These are phyloP conservation scores for Lithophane ornitopus DNA, from an alignment of 2,888 invertebrate species.

Conservation along the genomic window DNA sequence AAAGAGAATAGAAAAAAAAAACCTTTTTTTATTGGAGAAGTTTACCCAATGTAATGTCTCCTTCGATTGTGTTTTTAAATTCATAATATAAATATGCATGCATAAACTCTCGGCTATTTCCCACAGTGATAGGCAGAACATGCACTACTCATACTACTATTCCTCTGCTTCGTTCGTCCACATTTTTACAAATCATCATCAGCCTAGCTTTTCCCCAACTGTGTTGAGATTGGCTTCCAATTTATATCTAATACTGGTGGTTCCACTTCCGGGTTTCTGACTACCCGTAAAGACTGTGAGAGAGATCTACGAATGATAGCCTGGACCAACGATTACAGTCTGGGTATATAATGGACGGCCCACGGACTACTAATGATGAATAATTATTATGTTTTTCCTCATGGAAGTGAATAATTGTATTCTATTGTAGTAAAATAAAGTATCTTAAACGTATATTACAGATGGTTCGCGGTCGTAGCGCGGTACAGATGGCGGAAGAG, in stretches of 20 bases:
- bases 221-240: background rate
- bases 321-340: background rate
- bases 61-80: too few species aligned
- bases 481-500: conserved; percentile 93
- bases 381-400: background rate
- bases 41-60: too few species aligned
- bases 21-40: too few species aligned
- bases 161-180: too few species aligned
- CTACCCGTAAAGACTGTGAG: background rate
- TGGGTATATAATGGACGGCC: background rate
- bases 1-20: too few species aligned
- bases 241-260: background rate
- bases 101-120: too few species aligned
- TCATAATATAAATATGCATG: too few species aligned
- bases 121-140: too few species aligned
- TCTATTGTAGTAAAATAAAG: background rate
- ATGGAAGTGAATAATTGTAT: background rate
- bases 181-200: background rate
- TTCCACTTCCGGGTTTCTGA: background rate
- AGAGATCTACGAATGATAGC: background rate
- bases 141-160: too few species aligned
- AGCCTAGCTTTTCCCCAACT: background rate
- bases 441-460: conserved; percentile 58
- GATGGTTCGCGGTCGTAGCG: conserved; percentile 83
- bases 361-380: background rate